A percentile compares a stretch with the other conserved stretches of the same genome.
Conservation (phyloP, 2,888 invertebrate species). For the Drepanosiphum platanoidis region DNA sequence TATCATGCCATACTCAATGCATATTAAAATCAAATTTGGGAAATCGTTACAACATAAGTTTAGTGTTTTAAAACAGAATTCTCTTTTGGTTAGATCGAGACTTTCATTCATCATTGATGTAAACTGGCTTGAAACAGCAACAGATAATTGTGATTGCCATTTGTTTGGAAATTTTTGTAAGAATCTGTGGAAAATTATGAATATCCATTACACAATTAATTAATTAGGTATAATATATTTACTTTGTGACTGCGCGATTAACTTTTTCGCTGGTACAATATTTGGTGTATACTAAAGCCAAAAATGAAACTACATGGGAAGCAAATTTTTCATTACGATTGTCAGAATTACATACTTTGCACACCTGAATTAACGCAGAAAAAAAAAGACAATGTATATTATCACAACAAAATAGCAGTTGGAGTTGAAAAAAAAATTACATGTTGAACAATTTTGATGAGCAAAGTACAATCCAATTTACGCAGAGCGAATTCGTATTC, state of each 20-base stretch:
- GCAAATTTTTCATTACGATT: background rate
- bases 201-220: background rate
- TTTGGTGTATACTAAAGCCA: slow-evolving; percentile 17
- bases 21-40: slow-evolving; percentile 16
- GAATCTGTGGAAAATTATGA: background rate
- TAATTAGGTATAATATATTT: background rate
- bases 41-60: slow-evolving; percentile 39
- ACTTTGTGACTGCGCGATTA: slow-evolving; percentile 33
- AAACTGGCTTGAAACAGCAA: slow-evolving; percentile 6
- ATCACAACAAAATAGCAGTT: background rate
- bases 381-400: background rate
- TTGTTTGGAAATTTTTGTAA: slow-evolving; percentile 32
- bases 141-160: slow-evolving; percentile 18
- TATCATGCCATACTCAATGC: background rate
- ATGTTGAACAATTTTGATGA: slow-evolving; percentile 32
- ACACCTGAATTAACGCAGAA: background rate
- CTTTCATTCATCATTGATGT: background rate
- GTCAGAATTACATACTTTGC: slow-evolving; percentile 21
- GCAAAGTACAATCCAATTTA: background rate
- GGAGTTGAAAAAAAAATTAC: background rate
- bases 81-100: slow-evolving; percentile 9
- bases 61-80: slow-evolving; percentile 35
- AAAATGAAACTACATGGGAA: background rate
- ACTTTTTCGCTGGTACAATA: slow-evolving; percentile 27
- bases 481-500: background rate